phyloP scores from a whole-genome alignment of 2,888 invertebrate species.

The Hyposoter dolosus region DNA sequence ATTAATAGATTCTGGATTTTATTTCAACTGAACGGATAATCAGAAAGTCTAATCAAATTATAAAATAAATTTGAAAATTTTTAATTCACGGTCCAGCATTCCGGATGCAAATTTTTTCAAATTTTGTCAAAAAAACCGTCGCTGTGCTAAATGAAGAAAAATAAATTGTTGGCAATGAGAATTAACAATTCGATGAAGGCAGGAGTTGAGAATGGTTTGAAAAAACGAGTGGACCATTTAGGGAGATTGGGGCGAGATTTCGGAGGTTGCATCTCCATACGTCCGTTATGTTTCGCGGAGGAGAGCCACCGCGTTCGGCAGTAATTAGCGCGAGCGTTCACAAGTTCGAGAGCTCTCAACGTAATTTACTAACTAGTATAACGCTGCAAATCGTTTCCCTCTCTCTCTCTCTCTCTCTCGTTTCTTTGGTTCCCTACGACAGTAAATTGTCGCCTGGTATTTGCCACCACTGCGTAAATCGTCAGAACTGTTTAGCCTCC shows the following conservation, averaged over 20 bases:
- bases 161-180: background rate
- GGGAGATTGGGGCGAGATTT: slow-evolving; percentile 1
- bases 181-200: background rate
- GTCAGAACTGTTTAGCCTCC: slow-evolving; percentile 60
- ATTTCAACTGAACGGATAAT: no score
- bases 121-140: background rate
- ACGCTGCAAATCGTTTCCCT: background rate
- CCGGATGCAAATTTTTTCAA: background rate
- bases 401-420: slow-evolving; percentile 53
- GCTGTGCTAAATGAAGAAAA: no score
- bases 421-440: background rate
- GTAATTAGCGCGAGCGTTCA: slow-evolving; percentile 70
- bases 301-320: slow-evolving; percentile 33
- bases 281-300: slow-evolving; percentile 36
- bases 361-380: slow-evolving; percentile 78
- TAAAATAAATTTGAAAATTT: no score
- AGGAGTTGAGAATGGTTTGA: background rate
- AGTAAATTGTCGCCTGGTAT: slow-evolving; percentile 74
- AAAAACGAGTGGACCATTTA: background rate
- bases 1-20: background rate
- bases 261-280: slow-evolving; percentile 38
- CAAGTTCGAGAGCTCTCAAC: slow-evolving; percentile 51
- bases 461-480: slow-evolving; percentile 75
- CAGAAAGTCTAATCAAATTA: no score
- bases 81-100: no score